These are phyloP conservation scores for Smittia aterrima DNA, from an alignment of 2,888 invertebrate genomes.

Conservation along the genomic window DNA sequence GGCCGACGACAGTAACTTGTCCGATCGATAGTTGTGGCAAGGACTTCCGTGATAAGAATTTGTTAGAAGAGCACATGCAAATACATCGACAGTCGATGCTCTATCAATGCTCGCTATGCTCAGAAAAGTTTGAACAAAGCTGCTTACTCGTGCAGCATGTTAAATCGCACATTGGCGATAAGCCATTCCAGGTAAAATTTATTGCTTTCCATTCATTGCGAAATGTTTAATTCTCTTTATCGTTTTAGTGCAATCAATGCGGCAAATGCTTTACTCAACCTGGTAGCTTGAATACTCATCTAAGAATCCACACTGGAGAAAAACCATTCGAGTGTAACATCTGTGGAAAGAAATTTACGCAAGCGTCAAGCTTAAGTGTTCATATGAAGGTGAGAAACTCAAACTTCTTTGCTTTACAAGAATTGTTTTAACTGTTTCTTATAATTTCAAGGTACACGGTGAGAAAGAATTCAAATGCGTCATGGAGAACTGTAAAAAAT, in stretches of 20 bases:
- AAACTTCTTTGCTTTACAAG: too few species aligned
- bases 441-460: constrained; percentile 46
- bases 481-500: constrained; percentile 49
- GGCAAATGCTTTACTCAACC: constrained; percentile 54
- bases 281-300: constrained; percentile 53
- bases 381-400: constrained; percentile 54
- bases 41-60: constrained; percentile 52
- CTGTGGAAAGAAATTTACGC: constrained; percentile 53
- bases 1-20: constrained; percentile 47
- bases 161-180: constrained; percentile 55
- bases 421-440: too few species aligned
- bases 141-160: constrained; percentile 55
- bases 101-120: constrained; percentile 53
- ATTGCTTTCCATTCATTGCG: neutral
- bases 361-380: constrained; percentile 53
- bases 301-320: constrained; percentile 53
- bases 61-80: constrained; percentile 53
- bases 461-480: constrained; percentile 51
- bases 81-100: constrained; percentile 52
- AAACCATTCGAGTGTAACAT: constrained; percentile 53
- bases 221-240: neutral
- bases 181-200: constrained; percentile 49
- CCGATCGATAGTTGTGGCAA: constrained; percentile 48
- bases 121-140: constrained; percentile 51
- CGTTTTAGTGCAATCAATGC: constrained; percentile 44